Conservation (phyloP, 2,113 vertebrate genomes). For the Ursus arctos region DNA sequence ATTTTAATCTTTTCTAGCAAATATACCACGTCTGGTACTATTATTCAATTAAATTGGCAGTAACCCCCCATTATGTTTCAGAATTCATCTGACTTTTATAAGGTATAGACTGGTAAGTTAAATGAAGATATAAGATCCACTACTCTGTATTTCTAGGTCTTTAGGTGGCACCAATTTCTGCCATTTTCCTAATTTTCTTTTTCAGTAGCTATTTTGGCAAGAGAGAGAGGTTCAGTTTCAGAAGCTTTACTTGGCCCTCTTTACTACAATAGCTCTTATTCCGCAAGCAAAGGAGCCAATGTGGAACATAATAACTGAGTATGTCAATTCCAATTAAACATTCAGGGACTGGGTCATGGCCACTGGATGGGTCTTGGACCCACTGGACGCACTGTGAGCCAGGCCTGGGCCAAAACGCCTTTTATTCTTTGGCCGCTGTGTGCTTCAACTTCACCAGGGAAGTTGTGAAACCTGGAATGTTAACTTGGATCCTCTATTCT, state of each 20-base stretch:
- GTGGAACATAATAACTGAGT: neutral
- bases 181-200: neutral
- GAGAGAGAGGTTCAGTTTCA: neutral
- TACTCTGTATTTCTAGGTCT: neutral
- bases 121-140: neutral
- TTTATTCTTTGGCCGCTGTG: neutral
- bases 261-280: neutral
- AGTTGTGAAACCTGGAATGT: neutral
- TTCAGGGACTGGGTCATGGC: neutral
- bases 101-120: neutral
- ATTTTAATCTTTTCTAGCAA: constrained; percentile 18
- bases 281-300: neutral
- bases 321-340: neutral
- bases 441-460: neutral
- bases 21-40: neutral
- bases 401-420: neutral
- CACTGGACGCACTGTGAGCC: neutral
- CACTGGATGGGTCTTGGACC: neutral
- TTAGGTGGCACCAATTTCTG: neutral
- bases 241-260: neutral
- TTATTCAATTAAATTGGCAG: neutral
- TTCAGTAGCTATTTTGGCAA: neutral
- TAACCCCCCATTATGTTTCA: neutral
- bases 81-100: neutral
- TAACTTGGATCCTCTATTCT: neutral